These are phyloP conservation scores for Hesperia comma DNA, from an alignment of 2,888 invertebrate species.

Conservation along the genomic window DNA sequence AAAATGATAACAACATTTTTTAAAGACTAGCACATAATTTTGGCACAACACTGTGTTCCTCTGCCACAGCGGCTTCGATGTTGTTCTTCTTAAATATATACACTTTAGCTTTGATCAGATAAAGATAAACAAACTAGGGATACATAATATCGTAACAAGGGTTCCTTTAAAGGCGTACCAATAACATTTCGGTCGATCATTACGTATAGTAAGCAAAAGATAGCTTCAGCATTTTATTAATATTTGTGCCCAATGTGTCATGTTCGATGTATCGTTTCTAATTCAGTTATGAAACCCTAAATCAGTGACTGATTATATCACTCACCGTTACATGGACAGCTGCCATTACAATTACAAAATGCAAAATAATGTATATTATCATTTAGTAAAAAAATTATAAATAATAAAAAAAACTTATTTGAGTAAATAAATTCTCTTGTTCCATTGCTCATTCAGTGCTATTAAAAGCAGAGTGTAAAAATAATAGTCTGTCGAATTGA, in stretches of 20 bases:
- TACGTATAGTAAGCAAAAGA: slow-evolving; percentile 67
- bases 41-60: slow-evolving; percentile 80
- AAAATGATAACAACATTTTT: slow-evolving; percentile 82
- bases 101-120: slow-evolving; percentile 63
- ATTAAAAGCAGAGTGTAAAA: slow-evolving; percentile 77
- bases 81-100: slow-evolving; percentile 71
- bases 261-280: slow-evolving; percentile 82
- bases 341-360: slow-evolving; percentile 81
- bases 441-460: slow-evolving; percentile 82
- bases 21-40: slow-evolving; percentile 83
- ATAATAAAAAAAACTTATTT: slow-evolving; percentile 80
- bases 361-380: slow-evolving; percentile 78
- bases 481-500: slow-evolving; percentile 51
- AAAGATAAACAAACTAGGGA: slow-evolving; percentile 61
- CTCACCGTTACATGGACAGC: slow-evolving; percentile 76
- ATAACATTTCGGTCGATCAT: slow-evolving; percentile 57
- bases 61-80: slow-evolving; percentile 76
- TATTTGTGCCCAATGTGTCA: slow-evolving; percentile 84
- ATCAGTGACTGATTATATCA: slow-evolving; percentile 69
- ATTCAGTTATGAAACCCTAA: slow-evolving; percentile 77
- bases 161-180: slow-evolving; percentile 64
- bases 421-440: slow-evolving; percentile 84
- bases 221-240: slow-evolving; percentile 69
- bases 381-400: slow-evolving; percentile 74
- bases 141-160: slow-evolving; percentile 55